Conservation (phyloP, 2,888 invertebrate genomes). For the Cylindroiulus punctatus region DNA sequence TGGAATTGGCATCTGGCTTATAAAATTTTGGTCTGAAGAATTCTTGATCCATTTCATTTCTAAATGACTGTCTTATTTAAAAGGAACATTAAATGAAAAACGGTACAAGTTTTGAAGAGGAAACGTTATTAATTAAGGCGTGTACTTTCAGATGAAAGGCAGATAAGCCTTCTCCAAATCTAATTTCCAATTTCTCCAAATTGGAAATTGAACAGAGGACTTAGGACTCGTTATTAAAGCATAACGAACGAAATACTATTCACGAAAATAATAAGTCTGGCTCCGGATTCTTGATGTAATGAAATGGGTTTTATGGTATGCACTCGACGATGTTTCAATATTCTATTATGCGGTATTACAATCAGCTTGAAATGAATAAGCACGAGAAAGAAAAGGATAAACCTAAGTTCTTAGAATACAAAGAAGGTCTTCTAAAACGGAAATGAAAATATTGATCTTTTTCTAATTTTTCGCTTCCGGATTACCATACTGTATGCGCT, state of each 20-base stretch:
- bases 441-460: constrained; percentile 7
- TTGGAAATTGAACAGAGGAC: not conserved
- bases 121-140: not conserved
- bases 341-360: not conserved
- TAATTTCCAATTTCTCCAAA: not conserved
- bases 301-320: constrained; percentile 4
- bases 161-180: not conserved
- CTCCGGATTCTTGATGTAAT: constrained; percentile 9
- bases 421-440: not conserved
- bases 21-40: too few relatives aligned
- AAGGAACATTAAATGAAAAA: too few relatives aligned
- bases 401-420: not conserved
- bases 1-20: too few relatives aligned
- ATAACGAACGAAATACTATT: not conserved
- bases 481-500: too few relatives aligned
- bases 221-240: not conserved
- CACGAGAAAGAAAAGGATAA: not conserved
- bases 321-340: not conserved
- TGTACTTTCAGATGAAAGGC: not conserved
- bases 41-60: too few relatives aligned
- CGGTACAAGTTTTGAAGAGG: too few relatives aligned
- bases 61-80: too few relatives aligned
- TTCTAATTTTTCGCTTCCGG: too few relatives aligned
- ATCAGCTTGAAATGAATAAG: not conserved
- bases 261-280: not conserved